Percentiles rank a stretch among this genome's conserved stretches.
These are phyloP conservation scores for Heliconius eleuchia DNA, from an alignment of 1,140 invertebrate genomes.

Conservation along the genomic window DNA sequence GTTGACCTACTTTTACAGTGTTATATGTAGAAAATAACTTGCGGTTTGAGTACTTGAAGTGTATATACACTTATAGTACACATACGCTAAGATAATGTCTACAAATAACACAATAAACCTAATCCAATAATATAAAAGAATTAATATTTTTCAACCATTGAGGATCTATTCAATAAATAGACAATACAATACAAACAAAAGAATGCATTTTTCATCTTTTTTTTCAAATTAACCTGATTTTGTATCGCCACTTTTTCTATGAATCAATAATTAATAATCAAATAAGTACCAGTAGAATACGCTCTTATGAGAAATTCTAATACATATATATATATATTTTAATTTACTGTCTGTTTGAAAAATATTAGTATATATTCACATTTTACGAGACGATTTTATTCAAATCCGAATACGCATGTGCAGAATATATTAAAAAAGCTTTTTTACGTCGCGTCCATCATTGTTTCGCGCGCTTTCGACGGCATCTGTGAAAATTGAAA, in stretches of 20 bases:
- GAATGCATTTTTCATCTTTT: neutral
- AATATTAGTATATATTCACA: neutral
- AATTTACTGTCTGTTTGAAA: neutral
- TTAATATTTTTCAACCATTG: neutral
- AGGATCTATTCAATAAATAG: slow-evolving; percentile 3
- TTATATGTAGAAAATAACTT: no score
- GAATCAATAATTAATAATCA: neutral
- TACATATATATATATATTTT: neutral
- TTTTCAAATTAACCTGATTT: slow-evolving; percentile 12
- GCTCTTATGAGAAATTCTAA: neutral
- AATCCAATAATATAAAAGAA: neutral
- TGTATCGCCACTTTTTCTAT: neutral
- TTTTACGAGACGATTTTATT: neutral
- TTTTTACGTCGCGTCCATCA: slow-evolving; percentile 58
- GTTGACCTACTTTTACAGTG: no score
- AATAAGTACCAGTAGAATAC: neutral
- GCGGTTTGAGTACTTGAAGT: no score
- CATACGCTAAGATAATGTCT: neutral
- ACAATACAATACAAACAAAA: slow-evolving; percentile 10
- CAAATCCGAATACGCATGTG: slow-evolving; percentile 57
- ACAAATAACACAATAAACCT: neutral
- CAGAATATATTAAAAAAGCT: slow-evolving; percentile 53
- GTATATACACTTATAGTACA: neutral
- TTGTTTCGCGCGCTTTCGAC: slow-evolving; percentile 66
- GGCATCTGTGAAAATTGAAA: slow-evolving; percentile 51